Base-by-base conservation (phyloP, 1,140 invertebrate species). In the Bombus terrestris region DNA sequence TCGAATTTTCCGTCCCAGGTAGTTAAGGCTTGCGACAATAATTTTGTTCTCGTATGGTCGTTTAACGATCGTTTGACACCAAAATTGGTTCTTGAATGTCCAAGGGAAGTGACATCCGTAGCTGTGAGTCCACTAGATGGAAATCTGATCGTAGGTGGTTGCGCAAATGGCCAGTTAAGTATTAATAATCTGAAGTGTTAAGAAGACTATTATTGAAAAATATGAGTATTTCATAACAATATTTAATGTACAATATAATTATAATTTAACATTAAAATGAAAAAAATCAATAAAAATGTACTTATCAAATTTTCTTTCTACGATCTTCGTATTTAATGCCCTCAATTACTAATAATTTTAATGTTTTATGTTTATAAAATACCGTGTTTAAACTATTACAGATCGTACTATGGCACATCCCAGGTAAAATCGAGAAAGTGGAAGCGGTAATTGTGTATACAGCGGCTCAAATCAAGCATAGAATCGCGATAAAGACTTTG, bases 31-130 rank as follows among this genome's bases (percentile, higher is more conserved):
- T 95, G 95, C 2, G 94, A 95, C 88, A 94, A 96, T 3, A 93
- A 96, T 32, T 97, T 97, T 94, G 96, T 97, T 15, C 94, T 97
- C 69, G 95, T 97, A 72, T 98, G 97, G 97, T 97, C 97, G 84
- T 96, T 97, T 89, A 95, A 96, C 15, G 97, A 98, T 87, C 96
- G 96, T 89, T 93, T 98, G 4, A 94, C 96, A 80, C 97, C 97
- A 68, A 97, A 97, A 95, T 92, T 98, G 80, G 96, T 97, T 88
- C 95, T 98, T 62, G 96, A 97, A 91, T 95, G 96, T 28, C 96
- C 96, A 0, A 95, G 96, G 62, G 97, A 97, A 95, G 96, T 97
- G 0, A 96, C 96, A 18, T 92, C 94, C 0, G 91, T 97, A 13
- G 95, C 96, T 2, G 97, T 97, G 92, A 97, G 97, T 92, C 97